Percentiles rank a stretch among this genome's conserved stretches.
phyloP scores from a whole-genome alignment of 2,797 vertebrate species.

The Vultur gryphus region DNA sequence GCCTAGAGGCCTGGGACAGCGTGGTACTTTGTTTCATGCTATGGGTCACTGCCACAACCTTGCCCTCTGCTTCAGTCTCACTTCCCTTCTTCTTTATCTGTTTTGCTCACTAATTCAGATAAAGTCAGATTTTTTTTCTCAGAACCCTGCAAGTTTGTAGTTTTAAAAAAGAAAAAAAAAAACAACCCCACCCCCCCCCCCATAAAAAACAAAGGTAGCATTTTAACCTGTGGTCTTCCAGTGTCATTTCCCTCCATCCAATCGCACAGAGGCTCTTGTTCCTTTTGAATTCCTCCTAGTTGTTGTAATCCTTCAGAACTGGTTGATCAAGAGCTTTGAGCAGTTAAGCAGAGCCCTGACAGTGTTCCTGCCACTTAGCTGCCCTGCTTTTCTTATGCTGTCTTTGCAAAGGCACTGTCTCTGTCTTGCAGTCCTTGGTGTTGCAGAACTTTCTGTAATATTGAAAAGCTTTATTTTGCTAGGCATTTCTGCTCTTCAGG shows the following conservation, averaged over 20 bases:
- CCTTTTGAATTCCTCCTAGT: neutral
- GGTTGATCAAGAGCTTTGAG: neutral
- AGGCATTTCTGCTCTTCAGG: neutral
- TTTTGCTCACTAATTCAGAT: neutral
- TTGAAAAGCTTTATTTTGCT: neutral
- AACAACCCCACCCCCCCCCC: too few species aligned
- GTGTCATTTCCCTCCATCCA: neutral
- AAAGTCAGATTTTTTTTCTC: neutral
- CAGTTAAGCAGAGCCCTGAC: neutral
- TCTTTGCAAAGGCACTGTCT: neutral
- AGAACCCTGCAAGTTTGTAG: neutral
- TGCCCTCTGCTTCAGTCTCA: neutral
- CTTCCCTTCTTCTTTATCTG: neutral
- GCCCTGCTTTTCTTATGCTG: neutral
- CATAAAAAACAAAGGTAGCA: neutral
- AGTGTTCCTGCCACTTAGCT: neutral
- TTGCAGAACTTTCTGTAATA: neutral
- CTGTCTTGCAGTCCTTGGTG: neutral
- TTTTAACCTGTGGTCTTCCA: neutral
- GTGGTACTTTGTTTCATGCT: neutral
- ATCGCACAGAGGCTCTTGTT: neutral
- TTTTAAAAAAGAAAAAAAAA: neutral
- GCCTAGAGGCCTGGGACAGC: neutral
- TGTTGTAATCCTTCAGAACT: neutral
- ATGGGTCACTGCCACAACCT: neutral